phyloP scores from a whole-genome alignment of 1,140 invertebrate genomes.

The Formica exsecta region DNA sequence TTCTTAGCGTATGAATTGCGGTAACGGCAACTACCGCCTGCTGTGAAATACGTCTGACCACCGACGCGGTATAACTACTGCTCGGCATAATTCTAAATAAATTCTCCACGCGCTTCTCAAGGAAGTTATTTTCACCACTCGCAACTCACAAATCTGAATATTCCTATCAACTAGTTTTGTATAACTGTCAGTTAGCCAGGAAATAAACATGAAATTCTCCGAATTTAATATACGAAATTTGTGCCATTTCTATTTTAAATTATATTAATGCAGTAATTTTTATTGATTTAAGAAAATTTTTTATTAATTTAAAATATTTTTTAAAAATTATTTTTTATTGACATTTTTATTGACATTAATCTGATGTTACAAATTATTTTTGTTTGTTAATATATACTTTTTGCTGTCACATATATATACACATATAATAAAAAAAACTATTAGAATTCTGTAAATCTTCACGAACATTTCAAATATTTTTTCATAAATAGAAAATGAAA shows the following conservation, averaged over 20 bases:
- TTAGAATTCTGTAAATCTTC: too few relatives aligned
- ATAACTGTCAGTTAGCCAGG: background rate
- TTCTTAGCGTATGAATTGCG: constrained; percentile 55
- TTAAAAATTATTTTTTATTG: background rate
- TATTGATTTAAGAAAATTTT: background rate
- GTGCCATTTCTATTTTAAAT: background rate
- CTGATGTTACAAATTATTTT: too few relatives aligned
- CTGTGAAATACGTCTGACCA: constrained; percentile 40
- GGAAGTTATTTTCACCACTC: constrained; percentile 6
- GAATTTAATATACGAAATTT: constrained; percentile 6
- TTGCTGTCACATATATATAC: too few relatives aligned
- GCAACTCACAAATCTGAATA: background rate
- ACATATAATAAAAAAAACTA: too few relatives aligned
- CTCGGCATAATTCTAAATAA: constrained; percentile 28
- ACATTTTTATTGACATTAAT: background rate
- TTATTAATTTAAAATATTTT: background rate
- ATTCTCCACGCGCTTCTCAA: constrained; percentile 20
- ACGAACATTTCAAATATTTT: too few relatives aligned
- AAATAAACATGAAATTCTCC: background rate
- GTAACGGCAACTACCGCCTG: constrained; percentile 35
- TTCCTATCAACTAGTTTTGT: constrained; percentile 10
- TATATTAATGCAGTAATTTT: background rate
- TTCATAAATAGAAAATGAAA: too few relatives aligned
- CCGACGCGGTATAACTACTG: constrained; percentile 21
- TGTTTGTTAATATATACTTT: too few relatives aligned